Evolutionary conservation across 2,113 vertebrate species (phyloP).

Genomic region (Lamprologus callipterus): DNA sequence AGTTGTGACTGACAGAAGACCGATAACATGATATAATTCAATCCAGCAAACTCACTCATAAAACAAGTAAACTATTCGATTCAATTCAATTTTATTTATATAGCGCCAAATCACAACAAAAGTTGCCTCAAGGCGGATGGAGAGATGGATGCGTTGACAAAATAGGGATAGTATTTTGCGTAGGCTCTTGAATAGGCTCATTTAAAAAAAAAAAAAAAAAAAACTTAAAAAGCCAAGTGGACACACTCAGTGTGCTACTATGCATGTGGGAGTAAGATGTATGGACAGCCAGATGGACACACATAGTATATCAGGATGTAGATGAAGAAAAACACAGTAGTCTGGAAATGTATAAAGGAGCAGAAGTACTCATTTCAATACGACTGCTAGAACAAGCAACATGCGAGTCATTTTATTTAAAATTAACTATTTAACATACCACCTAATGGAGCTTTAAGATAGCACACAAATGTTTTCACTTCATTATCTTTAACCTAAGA

Average conservation of each 20-base stretch:
- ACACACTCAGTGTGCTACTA: not conserved
- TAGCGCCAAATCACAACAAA: too few species aligned
- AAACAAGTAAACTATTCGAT: not conserved
- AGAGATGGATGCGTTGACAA: too few species aligned
- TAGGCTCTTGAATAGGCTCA: not conserved
- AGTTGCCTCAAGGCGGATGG: too few species aligned
- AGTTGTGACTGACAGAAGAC: not conserved
- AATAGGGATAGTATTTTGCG: not conserved
- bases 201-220: not conserved
- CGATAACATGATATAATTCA: not conserved
- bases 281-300: not conserved
- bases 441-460: not conserved
- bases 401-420: not conserved
- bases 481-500: not conserved
- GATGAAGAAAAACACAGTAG: not conserved
- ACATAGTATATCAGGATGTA: not conserved
- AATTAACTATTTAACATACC: not conserved
- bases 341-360: not conserved
- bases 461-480: not conserved
- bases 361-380: not conserved
- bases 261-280: not conserved
- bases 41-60: not conserved
- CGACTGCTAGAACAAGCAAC: not conserved
- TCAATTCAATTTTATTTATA: too few species aligned
- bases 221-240: not conserved